Conservation (phyloP, 2,888 invertebrate genomes). For the Strigamia maritima region DNA sequence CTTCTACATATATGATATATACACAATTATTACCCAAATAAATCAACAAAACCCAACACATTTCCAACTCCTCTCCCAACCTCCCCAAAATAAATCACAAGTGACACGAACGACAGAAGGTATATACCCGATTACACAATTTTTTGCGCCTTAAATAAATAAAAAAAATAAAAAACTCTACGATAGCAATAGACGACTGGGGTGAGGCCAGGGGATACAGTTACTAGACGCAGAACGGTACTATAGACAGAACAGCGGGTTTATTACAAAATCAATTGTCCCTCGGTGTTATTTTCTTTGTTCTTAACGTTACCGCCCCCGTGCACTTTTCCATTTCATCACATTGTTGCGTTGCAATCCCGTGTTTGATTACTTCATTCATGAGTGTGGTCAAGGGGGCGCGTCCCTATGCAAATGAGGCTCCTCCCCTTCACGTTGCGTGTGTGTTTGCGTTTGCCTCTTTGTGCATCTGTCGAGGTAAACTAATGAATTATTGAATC, state of each 20-base stretch:
- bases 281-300: slow-evolving; percentile 5
- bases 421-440: background rate
- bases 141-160: background rate
- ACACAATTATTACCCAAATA: background rate
- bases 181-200: background rate
- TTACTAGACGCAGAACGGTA: background rate
- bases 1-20: background rate
- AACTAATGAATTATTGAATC: slow-evolving; percentile 15
- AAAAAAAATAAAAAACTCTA: background rate
- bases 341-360: slow-evolving; percentile 15
- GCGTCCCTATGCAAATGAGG: slow-evolving; percentile 5
- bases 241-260: background rate
- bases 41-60: background rate
- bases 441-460: slow-evolving; percentile 9
- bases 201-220: background rate
- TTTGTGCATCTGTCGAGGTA: slow-evolving; percentile 15
- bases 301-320: slow-evolving; percentile 15
- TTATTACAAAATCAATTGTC: slow-evolving; percentile 10
- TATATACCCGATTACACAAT: background rate
- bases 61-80: background rate
- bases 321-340: slow-evolving; percentile 15
- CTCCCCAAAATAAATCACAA: background rate
- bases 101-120: background rate
- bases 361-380: slow-evolving; percentile 15
- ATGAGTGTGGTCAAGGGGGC: slow-evolving; percentile 15